Evolutionary conservation across 2,888 invertebrate genomes (phyloP).

Genomic region (Andrena fulva): DNA sequence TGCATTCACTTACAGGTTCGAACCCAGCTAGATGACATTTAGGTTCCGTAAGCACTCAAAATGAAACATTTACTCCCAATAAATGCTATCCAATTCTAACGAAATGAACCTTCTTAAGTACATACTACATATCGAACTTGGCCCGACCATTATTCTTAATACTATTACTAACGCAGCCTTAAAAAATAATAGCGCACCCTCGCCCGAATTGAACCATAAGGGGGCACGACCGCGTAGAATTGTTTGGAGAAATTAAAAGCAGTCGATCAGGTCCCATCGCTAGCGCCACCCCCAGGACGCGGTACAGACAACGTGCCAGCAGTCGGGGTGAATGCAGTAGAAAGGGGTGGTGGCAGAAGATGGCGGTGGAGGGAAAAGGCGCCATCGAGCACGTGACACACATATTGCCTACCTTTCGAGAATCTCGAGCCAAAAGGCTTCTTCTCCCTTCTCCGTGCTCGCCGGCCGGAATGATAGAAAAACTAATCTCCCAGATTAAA

Average conservation of each 20-base stretch:
- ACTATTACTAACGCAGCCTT: background rate
- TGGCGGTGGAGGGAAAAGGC: slow-evolving; percentile 39
- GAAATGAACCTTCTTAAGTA: too few relatives aligned
- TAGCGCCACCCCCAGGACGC: slow-evolving; percentile 25
- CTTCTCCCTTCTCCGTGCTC: slow-evolving; percentile 35
- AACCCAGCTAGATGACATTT: too few relatives aligned
- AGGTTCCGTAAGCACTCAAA: too few relatives aligned
- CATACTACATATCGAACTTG: too few relatives aligned
- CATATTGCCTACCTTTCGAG: slow-evolving; percentile 76
- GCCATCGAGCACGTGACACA: slow-evolving; percentile 76
- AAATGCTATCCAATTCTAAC: too few relatives aligned
- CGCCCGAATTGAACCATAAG: too few relatives aligned
- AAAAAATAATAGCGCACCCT: background rate
- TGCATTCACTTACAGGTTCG: too few relatives aligned
- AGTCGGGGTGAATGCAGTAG: slow-evolving; percentile 21
- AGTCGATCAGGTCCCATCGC: slow-evolving; percentile 29
- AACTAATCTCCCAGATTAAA: slow-evolving; percentile 69
- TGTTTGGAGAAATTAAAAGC: background rate
- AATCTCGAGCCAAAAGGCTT: slow-evolving; percentile 69
- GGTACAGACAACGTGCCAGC: slow-evolving; percentile 44
- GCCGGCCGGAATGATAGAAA: slow-evolving; percentile 59
- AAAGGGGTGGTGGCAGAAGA: slow-evolving; percentile 26
- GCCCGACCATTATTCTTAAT: background rate
- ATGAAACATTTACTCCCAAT: too few relatives aligned
- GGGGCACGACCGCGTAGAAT: too few relatives aligned